Percentiles rank a stretch among this genome's conserved stretches.
Evolutionary conservation across 23 tunicate species (phyloP).

Genomic region (Aplidium turbinatum): DNA sequence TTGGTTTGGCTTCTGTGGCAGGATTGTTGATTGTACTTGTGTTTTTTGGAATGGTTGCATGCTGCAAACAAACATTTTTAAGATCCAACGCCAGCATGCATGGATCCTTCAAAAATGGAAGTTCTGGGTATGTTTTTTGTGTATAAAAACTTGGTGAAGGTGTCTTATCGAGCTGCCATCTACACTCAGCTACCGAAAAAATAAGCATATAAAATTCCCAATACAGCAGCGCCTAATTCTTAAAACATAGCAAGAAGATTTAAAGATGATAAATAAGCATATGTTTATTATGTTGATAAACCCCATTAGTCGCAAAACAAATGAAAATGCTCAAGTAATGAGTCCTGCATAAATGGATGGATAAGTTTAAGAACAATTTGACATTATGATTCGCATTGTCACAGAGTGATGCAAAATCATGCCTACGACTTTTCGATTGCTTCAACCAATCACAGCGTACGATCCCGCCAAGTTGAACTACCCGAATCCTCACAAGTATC

Average conservation of each 20-base stretch:
- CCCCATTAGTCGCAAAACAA: too few species aligned
- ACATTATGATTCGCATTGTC: neutral
- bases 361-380: too few species aligned
- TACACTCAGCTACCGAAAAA: neutral
- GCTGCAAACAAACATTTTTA: slow-evolving; percentile 40
- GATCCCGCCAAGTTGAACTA: slow-evolving; percentile 60
- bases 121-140: slow-evolving; percentile 22
- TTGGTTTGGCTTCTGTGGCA: slow-evolving; percentile 56
- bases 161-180: neutral
- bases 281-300: too few species aligned
- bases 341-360: too few species aligned
- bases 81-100: slow-evolving; percentile 11
- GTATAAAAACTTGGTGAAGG: neutral
- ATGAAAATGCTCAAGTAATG: too few species aligned
- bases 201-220: too few species aligned
- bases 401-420: slow-evolving; percentile 59
- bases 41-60: slow-evolving; percentile 38
- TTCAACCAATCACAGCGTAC: slow-evolving; percentile 70
- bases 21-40: slow-evolving; percentile 40
- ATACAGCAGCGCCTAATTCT: too few species aligned
- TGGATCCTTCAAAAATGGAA: slow-evolving; percentile 45
- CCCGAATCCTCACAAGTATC: slow-evolving; percentile 65
- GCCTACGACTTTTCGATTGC: slow-evolving; percentile 63
- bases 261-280: too few species aligned
- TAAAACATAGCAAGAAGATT: too few species aligned